Evolutionary conservation across 2,888 invertebrate species (phyloP).

Genomic region (Drymonia ruficornis): DNA sequence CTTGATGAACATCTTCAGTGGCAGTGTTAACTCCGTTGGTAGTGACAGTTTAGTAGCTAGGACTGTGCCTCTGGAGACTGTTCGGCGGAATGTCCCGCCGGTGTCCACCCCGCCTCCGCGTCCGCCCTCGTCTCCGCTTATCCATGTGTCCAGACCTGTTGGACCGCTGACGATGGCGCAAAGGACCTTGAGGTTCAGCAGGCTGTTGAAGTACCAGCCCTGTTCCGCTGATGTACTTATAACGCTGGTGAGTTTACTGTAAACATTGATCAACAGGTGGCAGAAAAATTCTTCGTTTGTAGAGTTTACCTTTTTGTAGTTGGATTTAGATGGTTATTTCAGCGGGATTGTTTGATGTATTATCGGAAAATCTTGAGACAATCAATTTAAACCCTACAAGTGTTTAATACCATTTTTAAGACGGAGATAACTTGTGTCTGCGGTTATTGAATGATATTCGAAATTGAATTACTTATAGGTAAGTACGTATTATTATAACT

Average conservation of each 20-base stretch:
- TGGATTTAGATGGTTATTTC: neutral
- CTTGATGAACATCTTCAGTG: constrained; percentile 91
- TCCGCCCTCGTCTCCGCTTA: constrained; percentile 70
- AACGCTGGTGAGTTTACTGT: constrained; percentile 63
- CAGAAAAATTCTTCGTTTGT: neutral
- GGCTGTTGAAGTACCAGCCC: constrained; percentile 87
- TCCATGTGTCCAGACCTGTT: constrained; percentile 71
- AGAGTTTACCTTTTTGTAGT: neutral
- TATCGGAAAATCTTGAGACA: neutral
- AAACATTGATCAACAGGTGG: neutral
- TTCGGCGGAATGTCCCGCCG: constrained; percentile 78
- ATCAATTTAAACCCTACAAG: neutral
- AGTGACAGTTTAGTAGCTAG: constrained; percentile 90
- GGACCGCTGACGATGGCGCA: constrained; percentile 88
- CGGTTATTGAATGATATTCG: no score
- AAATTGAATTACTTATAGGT: no score
- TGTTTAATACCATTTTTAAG: neutral
- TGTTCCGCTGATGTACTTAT: constrained; percentile 78
- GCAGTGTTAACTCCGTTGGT: constrained; percentile 88
- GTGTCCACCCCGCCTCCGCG: constrained; percentile 76
- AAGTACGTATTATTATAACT: no score
- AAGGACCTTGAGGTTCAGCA: constrained; percentile 87
- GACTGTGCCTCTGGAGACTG: constrained; percentile 90
- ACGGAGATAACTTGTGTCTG: no score
- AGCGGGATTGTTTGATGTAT: neutral